phyloP scores from a whole-genome alignment of 2,888 invertebrate species.

The Zaprionus lineosus region DNA sequence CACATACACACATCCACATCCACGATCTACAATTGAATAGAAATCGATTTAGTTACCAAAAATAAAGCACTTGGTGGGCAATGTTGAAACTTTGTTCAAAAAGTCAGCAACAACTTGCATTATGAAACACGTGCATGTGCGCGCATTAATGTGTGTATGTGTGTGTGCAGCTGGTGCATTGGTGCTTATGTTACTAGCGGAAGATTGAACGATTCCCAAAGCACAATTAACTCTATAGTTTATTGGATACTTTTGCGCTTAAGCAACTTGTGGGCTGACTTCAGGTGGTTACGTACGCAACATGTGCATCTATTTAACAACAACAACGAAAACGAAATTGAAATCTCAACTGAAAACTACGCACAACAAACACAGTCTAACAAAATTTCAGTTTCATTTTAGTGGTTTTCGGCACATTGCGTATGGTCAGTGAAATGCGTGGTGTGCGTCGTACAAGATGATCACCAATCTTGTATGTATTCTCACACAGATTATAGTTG shows the following conservation, averaged over 20 bases:
- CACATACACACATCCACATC: conserved; percentile 20
- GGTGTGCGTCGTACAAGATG: conserved; percentile 88
- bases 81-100: conserved; percentile 28
- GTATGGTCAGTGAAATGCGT: conserved; percentile 94
- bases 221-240: conserved; percentile 9
- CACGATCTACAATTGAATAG: conserved; percentile 14
- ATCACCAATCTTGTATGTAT: conserved; percentile 84
- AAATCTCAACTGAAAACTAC: too few relatives aligned
- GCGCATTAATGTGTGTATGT: conserved; percentile 12
- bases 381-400: conserved; percentile 87
- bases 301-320: conserved; percentile 43
- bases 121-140: conserved; percentile 19
- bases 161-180: conserved; percentile 7
- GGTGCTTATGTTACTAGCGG: conserved; percentile 66
- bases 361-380: too few relatives aligned
- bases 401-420: conserved; percentile 95
- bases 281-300: conserved; percentile 55
- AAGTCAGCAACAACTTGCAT: conserved; percentile 23
- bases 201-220: conserved; percentile 40
- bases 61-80: conserved; percentile 70
- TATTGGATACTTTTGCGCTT: conserved; percentile 7
- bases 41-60: conserved; percentile 46
- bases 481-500: conserved; percentile 87
- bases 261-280: conserved; percentile 33
- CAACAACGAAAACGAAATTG: conserved; percentile 18